A percentile compares a stretch with the other conserved stretches of the same genome.
Conservation (phyloP, 2,797 vertebrate species). For the Manis javanica region DNA sequence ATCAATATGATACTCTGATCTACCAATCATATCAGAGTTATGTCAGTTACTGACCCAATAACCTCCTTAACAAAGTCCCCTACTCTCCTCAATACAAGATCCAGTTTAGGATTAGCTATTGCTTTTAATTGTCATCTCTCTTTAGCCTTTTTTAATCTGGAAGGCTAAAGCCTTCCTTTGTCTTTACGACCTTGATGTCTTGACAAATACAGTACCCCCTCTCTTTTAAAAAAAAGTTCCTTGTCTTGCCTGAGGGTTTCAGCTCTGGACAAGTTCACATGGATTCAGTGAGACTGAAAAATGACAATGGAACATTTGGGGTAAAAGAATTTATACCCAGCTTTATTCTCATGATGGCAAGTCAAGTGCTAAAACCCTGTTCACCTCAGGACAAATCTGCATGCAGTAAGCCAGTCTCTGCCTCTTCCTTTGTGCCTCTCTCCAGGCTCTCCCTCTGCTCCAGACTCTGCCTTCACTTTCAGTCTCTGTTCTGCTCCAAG, state of each 20-base stretch:
- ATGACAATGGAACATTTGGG: too few relatives aligned
- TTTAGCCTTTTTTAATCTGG: slow-evolving; percentile 10
- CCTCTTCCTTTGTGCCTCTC: too few relatives aligned
- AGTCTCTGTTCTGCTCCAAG: too few relatives aligned
- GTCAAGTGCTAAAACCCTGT: too few relatives aligned
- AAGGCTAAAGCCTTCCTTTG: not conserved
- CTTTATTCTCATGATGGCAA: too few relatives aligned
- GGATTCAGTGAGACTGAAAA: too few relatives aligned
- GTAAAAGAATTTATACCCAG: too few relatives aligned
- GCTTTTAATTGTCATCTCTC: not conserved
- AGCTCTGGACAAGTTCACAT: too few relatives aligned
- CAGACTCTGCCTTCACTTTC: too few relatives aligned
- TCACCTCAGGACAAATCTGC: too few relatives aligned
- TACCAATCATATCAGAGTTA: not conserved
- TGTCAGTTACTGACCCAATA: not conserved
- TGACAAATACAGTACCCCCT: not conserved
- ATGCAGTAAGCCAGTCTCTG: too few relatives aligned
- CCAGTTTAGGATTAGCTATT: not conserved
- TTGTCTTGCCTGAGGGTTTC: not conserved
- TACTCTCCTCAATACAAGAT: not conserved
- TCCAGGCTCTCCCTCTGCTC: too few relatives aligned
- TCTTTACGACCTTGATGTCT: not conserved
- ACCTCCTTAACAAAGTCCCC: not conserved
- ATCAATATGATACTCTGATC: not conserved
- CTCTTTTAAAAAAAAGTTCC: not conserved